Base-by-base conservation (phyloP, 2,113 vertebrate species). In the Diphyllodes magnificus region DNA sequence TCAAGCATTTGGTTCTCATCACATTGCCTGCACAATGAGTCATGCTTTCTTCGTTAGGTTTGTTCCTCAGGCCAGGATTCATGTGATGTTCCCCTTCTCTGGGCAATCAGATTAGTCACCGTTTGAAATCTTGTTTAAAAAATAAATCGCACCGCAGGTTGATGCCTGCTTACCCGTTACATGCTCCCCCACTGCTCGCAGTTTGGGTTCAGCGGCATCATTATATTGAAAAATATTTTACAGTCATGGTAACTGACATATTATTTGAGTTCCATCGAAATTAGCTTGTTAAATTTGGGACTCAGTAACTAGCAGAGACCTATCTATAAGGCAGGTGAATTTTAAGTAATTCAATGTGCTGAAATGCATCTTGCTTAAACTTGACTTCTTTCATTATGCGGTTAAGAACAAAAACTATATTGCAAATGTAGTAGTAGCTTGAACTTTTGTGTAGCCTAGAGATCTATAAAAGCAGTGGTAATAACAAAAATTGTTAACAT, bases 1-100 rank as follows among this genome's bases (percentile, higher is more conserved):
- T 72, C 18, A 78, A 92, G 80, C 91, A 82, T 96, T 96, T 92
- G 93, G 64, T 92, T 96, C 87, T 94, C 90, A 84, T 96, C 92
- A 95, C 27, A 14, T 81, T 95, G 84, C 71, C 87, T 81, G 87
- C 47, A 56, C 65, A 80, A 33, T 95, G 97, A 96, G 86, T 96
- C 92, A 90, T 73, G 54, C 81, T 86, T 90, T 88, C 83, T 95
- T 81, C 54, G 22, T 94, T 93, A 64, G 75, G 37, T 80, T 88
- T 78, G 63, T 86, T 94, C 92, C 86, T 94, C 83, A 56, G 95
- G 95, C 89, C 71, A 81, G 86, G 73, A 84, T 92, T 96, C 92
- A 95, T 94, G 88, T 91, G 90, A 92, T 95, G 30, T 82, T 95
- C 72, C 35, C 18, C 47, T 81, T 90, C 63, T 93, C 81, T 24